Conservation (phyloP, 2,888 invertebrate genomes). For the Unio delphinus region DNA sequence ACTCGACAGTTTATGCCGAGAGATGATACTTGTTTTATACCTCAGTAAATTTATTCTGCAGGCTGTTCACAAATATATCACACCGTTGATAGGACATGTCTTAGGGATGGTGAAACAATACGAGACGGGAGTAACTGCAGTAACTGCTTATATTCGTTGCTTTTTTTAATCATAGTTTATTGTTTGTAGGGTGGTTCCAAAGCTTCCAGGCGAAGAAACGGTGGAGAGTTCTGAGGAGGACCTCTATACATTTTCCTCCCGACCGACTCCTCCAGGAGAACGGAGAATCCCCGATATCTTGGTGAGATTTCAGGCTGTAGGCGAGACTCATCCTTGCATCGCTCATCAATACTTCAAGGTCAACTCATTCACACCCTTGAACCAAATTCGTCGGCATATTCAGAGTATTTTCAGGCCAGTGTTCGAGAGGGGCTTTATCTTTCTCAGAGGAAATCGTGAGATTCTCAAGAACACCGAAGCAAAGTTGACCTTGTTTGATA, state of each 20-base stretch:
- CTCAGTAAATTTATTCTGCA: too few species aligned
- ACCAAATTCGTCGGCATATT: constrained; percentile 21
- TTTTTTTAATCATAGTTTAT: too few species aligned
- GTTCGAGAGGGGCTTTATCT: constrained; percentile 39
- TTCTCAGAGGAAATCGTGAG: constrained; percentile 31
- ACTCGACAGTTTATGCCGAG: too few species aligned
- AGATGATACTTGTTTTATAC: too few species aligned
- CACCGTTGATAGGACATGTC: too few species aligned
- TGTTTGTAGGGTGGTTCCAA: constrained; percentile 19
- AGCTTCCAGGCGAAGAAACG: constrained; percentile 2
- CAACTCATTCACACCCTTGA: constrained; percentile 28
- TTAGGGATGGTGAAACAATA: too few species aligned
- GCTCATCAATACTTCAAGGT: constrained; percentile 23
- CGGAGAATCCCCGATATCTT: constrained; percentile 25
- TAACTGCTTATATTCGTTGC: too few species aligned
- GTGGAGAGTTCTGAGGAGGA: constrained; percentile 5
- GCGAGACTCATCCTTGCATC: constrained; percentile 22
- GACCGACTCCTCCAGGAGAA: constrained; percentile 33
- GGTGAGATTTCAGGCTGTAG: constrained; percentile 36
- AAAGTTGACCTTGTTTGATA: constrained; percentile 30
- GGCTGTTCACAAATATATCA: too few species aligned
- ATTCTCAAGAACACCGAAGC: constrained; percentile 29
- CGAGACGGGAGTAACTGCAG: too few species aligned
- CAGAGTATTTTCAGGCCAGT: constrained; percentile 21
- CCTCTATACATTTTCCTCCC: constrained; percentile 32